Evolutionary conservation across 2,888 invertebrate genomes (phyloP), one percentile per base, ranked within the genome.

Genomic region (Sclerodermus sp.): DNA sequence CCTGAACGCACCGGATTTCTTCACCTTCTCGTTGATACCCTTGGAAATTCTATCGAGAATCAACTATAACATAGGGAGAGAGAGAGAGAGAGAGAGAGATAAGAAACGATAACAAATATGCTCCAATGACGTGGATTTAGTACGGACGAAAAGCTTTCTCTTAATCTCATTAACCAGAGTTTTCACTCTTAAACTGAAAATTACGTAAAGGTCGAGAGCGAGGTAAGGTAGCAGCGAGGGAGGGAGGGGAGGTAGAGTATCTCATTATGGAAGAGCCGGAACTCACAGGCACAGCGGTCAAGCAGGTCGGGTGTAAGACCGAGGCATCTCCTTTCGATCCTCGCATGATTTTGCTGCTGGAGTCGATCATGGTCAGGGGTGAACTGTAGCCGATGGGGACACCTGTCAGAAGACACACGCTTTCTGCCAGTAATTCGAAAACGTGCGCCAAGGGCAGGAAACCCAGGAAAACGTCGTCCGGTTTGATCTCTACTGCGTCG

Each of bases 31-130:
- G 73, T 93, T 93, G 55, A 99, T 94, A 64, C 91, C 94, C 80
- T 99, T 99, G 73, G 95, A 95, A 74, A 99, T 93, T 69, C 98
- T 88, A 80, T 98, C 98, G 82, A 98, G 87, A 66, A 99, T 96
- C 45, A 97, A 82, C 93, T 95, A 81, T 1, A 74, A 73, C n/a
- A n/a, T n/a, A n/a, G n/a, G n/a, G n/a, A n/a, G n/a, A n/a, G n/a
- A n/a, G n/a, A n/a, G n/a, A n/a, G n/a, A n/a, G n/a, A n/a, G n/a
- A n/a, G n/a, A n/a, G n/a, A n/a, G n/a, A n/a, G n/a, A n/a, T n/a
- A n/a, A n/a, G n/a, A n/a, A n/a, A n/a, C n/a, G n/a, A n/a, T n/a
- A n/a, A n/a, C n/a, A n/a, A n/a, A n/a, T n/a, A n/a, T n/a, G n/a
- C n/a, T n/a, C n/a, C n/a, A n/a, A n/a, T n/a, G n/a, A n/a, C n/a